Evolutionary conservation across 2,888 invertebrate species (phyloP).

Genomic region (Platycnemis pennipes): DNA sequence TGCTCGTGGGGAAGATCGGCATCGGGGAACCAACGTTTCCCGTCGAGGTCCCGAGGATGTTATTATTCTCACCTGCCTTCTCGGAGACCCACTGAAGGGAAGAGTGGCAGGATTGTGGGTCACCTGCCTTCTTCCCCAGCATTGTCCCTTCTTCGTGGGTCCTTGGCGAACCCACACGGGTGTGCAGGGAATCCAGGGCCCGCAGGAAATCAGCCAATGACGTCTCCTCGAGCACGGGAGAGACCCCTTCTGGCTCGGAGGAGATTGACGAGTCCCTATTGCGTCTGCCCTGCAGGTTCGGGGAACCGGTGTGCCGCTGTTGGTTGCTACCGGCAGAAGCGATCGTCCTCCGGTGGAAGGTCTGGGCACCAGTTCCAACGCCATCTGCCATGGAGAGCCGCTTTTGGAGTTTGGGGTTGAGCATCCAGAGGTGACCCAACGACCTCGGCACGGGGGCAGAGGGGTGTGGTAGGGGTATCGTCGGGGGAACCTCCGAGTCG

Average conservation of each 20-base stretch:
- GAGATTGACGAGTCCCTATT: conserved; percentile 77
- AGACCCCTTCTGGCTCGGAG: conserved; percentile 5
- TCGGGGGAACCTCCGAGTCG: conserved; percentile 72
- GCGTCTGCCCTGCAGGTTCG: conserved; percentile 77
- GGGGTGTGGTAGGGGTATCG: conserved; percentile 9
- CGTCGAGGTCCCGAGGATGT: not conserved
- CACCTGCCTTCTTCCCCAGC: not conserved
- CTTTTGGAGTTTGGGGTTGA: conserved; percentile 58
- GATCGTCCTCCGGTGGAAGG: conserved; percentile 71
- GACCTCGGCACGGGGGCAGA: conserved; percentile 39
- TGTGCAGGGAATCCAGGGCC: conserved; percentile 87
- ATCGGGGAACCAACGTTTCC: conserved; percentile 16
- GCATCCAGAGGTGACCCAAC: conserved; percentile 44
- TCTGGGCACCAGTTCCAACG: conserved; percentile 74
- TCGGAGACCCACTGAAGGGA: conserved; percentile 52
- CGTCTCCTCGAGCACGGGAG: conserved; percentile 86
- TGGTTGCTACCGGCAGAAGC: conserved; percentile 48
- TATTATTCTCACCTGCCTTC: conserved; percentile 30
- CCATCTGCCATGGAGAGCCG: conserved; percentile 67
- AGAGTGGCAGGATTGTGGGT: not conserved
- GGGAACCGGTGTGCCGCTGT: conserved; percentile 73
- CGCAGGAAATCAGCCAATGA: conserved; percentile 91
- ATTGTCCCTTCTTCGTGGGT: not conserved
- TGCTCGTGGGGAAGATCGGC: conserved; percentile 43
- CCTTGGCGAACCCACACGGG: conserved; percentile 77